phyloP scores from a whole-genome alignment of 2,888 invertebrate genomes.

The Ophion slaviceki region DNA sequence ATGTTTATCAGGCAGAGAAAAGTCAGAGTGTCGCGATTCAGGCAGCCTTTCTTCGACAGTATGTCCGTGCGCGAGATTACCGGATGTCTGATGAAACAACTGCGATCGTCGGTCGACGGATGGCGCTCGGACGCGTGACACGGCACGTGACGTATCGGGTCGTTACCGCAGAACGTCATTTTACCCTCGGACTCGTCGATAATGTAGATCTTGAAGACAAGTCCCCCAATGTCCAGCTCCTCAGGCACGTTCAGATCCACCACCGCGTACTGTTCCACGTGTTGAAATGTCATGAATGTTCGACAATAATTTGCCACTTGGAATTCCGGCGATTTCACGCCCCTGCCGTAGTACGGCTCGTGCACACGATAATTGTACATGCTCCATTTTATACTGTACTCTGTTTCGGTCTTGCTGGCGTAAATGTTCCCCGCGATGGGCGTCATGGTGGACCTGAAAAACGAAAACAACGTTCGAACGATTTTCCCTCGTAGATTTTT shows the following conservation, averaged over 20 bases:
- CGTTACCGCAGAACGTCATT: background rate
- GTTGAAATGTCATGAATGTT: background rate
- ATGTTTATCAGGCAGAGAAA: constrained; percentile 6
- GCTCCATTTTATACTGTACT: background rate
- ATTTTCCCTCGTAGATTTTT: too few relatives aligned
- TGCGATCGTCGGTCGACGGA: background rate
- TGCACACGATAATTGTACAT: background rate
- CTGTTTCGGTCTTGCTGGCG: background rate
- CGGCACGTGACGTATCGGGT: background rate
- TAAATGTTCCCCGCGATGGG: background rate
- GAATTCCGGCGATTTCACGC: background rate
- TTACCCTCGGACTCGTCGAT: constrained; percentile 3
- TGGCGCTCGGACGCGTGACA: background rate
- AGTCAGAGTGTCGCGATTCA: constrained; percentile 3
- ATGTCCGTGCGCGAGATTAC: background rate
- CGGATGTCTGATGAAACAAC: background rate
- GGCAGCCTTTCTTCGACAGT: background rate
- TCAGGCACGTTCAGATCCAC: background rate
- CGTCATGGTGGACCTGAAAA: background rate
- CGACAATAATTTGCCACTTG: background rate
- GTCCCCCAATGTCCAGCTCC: background rate
- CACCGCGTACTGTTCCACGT: background rate
- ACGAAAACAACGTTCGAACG: background rate
- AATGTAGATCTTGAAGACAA: background rate
- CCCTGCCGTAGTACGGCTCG: background rate